phyloP scores from a whole-genome alignment of 2,113 vertebrate genomes.

The Canis aureus region DNA sequence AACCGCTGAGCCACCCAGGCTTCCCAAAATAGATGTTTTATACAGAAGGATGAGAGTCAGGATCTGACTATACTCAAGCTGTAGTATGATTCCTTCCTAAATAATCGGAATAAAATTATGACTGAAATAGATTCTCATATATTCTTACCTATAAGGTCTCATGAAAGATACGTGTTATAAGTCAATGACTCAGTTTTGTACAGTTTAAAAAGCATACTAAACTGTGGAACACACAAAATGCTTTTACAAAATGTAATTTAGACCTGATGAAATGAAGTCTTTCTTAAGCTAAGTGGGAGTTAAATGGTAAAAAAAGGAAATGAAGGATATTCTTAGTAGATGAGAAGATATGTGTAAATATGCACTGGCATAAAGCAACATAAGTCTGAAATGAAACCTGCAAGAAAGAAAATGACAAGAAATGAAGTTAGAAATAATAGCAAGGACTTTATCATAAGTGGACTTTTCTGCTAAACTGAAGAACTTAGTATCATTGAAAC shows the following conservation, averaged over 20 bases:
- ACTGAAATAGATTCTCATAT: neutral
- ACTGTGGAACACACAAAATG: neutral
- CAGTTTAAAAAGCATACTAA: neutral
- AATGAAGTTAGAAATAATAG: neutral
- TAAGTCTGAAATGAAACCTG: neutral
- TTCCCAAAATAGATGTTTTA: neutral
- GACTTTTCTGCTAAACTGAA: neutral
- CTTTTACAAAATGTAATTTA: neutral
- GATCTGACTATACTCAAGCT: neutral
- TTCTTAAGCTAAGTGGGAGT: neutral
- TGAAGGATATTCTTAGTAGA: neutral
- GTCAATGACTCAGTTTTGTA: neutral
- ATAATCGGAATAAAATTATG: neutral
- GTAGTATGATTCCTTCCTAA: neutral
- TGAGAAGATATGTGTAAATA: neutral
- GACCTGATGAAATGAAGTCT: neutral
- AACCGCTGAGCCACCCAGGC: too few relatives aligned
- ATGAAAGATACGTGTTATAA: neutral
- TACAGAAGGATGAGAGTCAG: neutral
- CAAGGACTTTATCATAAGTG: neutral
- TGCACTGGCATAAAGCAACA: neutral
- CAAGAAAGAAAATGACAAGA: neutral
- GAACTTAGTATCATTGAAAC: neutral
- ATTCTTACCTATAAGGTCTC: neutral
- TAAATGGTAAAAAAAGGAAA: neutral